A percentile compares a stretch with the other conserved stretches of the same genome.
These are phyloP conservation scores for Agriopis aurantiaria DNA, from an alignment of 2,888 invertebrate genomes.

Conservation along the genomic window DNA sequence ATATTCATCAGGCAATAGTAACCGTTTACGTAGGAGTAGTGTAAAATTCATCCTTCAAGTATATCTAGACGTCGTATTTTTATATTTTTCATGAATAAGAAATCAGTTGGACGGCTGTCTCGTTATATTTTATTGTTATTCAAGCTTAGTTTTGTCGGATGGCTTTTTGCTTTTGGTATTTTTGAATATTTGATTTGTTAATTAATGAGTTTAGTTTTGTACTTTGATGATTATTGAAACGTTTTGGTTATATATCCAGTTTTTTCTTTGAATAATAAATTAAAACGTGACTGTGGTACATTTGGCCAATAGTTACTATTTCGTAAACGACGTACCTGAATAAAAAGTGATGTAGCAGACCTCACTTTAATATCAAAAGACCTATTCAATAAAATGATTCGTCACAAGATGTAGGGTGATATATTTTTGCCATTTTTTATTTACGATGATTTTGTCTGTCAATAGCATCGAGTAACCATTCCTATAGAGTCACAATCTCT, in stretches of 20 bases:
- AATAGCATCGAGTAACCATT: too few relatives aligned
- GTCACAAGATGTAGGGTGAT: too few relatives aligned
- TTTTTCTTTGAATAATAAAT: too few relatives aligned
- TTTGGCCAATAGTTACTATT: too few relatives aligned
- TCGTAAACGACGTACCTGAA: too few relatives aligned
- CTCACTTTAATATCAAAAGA: too few relatives aligned
- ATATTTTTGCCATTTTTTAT: too few relatives aligned
- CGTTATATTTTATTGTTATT: constrained; percentile 50
- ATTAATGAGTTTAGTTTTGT: constrained; percentile 39
- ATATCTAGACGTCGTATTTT: constrained; percentile 25
- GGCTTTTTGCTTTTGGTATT: constrained; percentile 27
- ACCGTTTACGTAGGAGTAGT: constrained; percentile 46
- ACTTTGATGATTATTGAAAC: constrained; percentile 2
- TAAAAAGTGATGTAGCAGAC: too few relatives aligned
- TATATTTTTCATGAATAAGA: constrained; percentile 56
- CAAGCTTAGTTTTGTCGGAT: constrained; percentile 25
- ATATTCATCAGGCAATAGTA: constrained; percentile 32
- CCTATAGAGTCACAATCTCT: too few relatives aligned
- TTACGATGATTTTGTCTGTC: too few relatives aligned
- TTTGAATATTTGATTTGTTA: constrained; percentile 47
- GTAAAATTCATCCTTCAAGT: constrained; percentile 43
- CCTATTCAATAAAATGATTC: too few relatives aligned
- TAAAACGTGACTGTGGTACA: too few relatives aligned
- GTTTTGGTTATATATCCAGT: background rate
- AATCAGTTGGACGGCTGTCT: constrained; percentile 37